Evolutionary conservation across 2,888 invertebrate species (phyloP), one percentile per base, ranked within the genome.

Genomic region (Melanchra persicariae): DNA sequence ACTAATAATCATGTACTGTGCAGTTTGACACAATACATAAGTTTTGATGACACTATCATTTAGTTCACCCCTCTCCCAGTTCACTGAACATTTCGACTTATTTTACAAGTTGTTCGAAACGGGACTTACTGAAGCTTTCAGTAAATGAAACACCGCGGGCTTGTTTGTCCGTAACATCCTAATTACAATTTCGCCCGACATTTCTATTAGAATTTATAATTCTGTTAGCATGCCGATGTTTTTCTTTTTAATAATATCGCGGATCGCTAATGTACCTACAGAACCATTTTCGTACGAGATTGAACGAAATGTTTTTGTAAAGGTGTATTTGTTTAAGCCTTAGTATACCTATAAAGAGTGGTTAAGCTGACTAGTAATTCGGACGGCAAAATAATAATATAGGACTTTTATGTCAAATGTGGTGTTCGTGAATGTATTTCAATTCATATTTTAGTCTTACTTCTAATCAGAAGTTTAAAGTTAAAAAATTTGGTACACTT

Each of bases 121-220:
- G 34, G 0, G 61, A 78, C 24, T 58, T 40, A 40, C 37, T 49
- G 45, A 54, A 70, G 70, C 64, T 77, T 57, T 60, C 34, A 77
- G 54, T 81, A 51, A 69, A 40, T 52, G 70, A 51, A 30, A n/a
- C 45, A 63, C 49, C 55, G 54, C 60, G 37, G 40, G 55, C 34
- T 26, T 26, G 51, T 52, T 75, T 22, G 51, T 12, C 24, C 22
- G 22, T 22, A 15, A 55, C 63, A 60, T 40, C 45, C 52, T 58
- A 45, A 64, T 81, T 64, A 70, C 26, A 60, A 68, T 67, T 49
- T 51, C 17, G 49, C 51, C 19, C 60, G 51, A 79, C 37, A 80
- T 62, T 62, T 75, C 58, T 49, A 51, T 52, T 61, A 57, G 26
- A 57, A 54, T 79, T 74, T 26, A 57, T 55, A 60, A 55, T 76